Evolutionary conservation across 2,888 invertebrate species (phyloP).

Genomic region (Sceliomorpha sp.): DNA sequence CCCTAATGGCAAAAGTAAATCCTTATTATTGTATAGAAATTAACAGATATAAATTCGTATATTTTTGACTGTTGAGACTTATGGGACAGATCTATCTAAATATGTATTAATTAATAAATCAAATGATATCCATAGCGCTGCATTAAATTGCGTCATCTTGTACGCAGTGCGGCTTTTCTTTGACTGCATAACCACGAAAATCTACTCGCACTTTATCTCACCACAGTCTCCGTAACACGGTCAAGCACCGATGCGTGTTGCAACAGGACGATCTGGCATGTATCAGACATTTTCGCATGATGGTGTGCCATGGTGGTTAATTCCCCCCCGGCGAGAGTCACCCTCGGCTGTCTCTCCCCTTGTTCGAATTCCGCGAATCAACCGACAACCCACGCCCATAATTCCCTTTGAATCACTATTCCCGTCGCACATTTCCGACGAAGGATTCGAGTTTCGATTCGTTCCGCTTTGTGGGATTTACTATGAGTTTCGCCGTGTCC

Average conservation of each 20-base stretch:
- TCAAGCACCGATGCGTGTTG: conserved; percentile 65
- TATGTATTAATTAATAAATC: too few relatives aligned
- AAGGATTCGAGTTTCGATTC: conserved; percentile 13
- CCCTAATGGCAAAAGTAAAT: too few relatives aligned
- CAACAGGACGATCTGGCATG: conserved; percentile 47
- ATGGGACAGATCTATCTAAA: too few relatives aligned
- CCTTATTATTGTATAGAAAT: too few relatives aligned
- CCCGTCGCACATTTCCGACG: conserved; percentile 9
- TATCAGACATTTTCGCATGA: conserved; percentile 27
- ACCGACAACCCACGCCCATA: conserved; percentile 6
- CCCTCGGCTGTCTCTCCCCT: conserved; percentile 10
- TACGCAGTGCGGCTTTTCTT: background rate
- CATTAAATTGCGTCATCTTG: too few relatives aligned
- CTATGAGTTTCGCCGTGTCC: background rate
- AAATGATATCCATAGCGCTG: too few relatives aligned
- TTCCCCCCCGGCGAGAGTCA: conserved; percentile 8
- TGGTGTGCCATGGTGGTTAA: conserved; percentile 19
- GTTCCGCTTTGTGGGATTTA: conserved; percentile 16
- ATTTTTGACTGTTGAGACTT: too few relatives aligned
- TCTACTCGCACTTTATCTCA: conserved; percentile 59
- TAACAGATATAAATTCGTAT: too few relatives aligned
- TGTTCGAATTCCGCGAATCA: conserved; percentile 12
- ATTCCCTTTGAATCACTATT: conserved; percentile 16
- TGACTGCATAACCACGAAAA: conserved; percentile 28
- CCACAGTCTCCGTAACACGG: conserved; percentile 62